These are phyloP conservation scores for Apodemia hepburni DNA, from an alignment of 2,888 invertebrate genomes.

Conservation along the genomic window DNA sequence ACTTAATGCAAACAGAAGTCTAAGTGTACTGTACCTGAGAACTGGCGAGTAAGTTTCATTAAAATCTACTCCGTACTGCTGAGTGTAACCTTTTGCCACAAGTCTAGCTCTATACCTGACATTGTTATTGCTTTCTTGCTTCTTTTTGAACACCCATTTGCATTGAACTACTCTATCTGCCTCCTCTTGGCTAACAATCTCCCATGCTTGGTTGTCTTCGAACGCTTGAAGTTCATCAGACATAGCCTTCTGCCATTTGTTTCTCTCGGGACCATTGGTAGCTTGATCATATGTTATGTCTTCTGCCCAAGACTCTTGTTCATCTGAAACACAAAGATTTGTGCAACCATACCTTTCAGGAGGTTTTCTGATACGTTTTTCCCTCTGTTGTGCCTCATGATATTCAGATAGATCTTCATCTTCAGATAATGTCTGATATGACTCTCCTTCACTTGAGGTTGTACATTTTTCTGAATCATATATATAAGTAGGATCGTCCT, in stretches of 20 bases:
- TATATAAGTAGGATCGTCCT: background rate
- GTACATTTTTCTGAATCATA: background rate
- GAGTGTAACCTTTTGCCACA: too few relatives aligned
- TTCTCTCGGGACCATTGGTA: background rate
- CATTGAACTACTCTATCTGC: too few relatives aligned
- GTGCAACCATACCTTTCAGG: background rate
- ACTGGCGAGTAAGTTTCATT: too few relatives aligned
- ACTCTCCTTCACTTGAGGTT: background rate
- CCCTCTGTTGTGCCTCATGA: background rate
- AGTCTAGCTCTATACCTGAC: too few relatives aligned
- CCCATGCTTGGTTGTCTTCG: slow-evolving; percentile 13
- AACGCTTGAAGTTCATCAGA: slow-evolving; percentile 4
- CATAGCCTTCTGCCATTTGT: slow-evolving; percentile 10
- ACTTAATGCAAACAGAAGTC: too few relatives aligned
- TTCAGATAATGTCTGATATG: background rate
- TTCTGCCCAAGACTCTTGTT: slow-evolving; percentile 10
- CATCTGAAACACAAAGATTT: slow-evolving; percentile 5
- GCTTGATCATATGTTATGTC: slow-evolving; percentile 3
- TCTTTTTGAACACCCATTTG: too few relatives aligned
- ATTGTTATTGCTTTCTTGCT: too few relatives aligned
- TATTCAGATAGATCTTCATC: background rate
- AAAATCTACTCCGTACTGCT: too few relatives aligned
- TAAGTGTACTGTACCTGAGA: too few relatives aligned
- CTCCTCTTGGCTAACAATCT: background rate
- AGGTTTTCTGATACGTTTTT: slow-evolving; percentile 14